Conservation (phyloP, 2,797 vertebrate genomes). For the Periparus ater region DNA sequence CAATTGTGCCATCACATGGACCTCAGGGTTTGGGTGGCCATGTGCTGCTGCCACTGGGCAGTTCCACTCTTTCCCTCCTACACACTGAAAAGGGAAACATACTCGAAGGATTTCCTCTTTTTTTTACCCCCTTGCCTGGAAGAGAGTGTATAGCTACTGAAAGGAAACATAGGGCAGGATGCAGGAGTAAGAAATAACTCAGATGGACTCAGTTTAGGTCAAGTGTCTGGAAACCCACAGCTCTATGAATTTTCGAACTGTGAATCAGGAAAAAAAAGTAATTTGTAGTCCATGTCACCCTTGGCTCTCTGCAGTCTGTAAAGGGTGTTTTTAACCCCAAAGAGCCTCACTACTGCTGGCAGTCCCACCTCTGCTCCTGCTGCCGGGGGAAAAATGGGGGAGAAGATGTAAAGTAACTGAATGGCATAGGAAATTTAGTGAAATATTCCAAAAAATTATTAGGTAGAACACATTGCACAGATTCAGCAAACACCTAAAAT, state of each 20-base stretch:
- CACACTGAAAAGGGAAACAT: neutral
- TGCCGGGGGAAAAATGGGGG: neutral
- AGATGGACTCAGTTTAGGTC: neutral
- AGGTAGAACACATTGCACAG: neutral
- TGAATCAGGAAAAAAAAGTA: neutral
- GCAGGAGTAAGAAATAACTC: neutral
- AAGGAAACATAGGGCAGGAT: neutral
- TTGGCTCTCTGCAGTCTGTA: neutral
- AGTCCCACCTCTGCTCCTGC: neutral
- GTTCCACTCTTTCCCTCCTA: neutral
- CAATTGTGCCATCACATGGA: neutral
- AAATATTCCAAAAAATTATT: neutral
- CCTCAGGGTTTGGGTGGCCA: neutral
- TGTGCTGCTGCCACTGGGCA: accelerated
- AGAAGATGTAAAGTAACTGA: neutral
- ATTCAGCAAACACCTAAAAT: neutral
- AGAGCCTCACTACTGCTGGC: neutral
- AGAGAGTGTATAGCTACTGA: neutral
- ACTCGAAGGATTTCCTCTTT: neutral
- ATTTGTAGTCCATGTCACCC: neutral
- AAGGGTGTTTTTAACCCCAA: neutral
- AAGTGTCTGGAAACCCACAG: neutral
- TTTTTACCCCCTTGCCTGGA: neutral
- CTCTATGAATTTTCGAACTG: neutral
- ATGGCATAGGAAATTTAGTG: neutral